Percentiles rank a stretch among this genome's conserved stretches.
Evolutionary conservation across 2,797 vertebrate genomes (phyloP).

Genomic region (Semotilus atromaculatus): DNA sequence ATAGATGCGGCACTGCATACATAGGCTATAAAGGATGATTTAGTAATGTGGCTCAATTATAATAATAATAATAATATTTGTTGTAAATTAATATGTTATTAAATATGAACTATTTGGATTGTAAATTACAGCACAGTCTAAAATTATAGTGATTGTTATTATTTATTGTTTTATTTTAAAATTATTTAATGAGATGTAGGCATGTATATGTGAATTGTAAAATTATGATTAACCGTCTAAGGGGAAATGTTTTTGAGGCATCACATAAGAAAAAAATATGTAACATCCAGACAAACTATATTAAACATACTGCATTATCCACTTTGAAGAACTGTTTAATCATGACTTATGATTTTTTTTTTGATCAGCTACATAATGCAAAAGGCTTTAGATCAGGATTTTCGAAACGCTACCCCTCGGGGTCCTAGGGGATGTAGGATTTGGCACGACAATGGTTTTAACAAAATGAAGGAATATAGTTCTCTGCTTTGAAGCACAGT

Average conservation of each 20-base stretch:
- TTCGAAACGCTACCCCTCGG: fast-evolving
- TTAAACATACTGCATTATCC: not conserved
- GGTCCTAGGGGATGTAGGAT: not conserved
- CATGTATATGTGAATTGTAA: not conserved
- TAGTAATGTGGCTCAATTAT: too few relatives aligned
- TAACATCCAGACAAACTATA: not conserved
- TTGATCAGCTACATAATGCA: not conserved
- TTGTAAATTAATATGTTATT: too few relatives aligned
- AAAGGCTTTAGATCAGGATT: not conserved
- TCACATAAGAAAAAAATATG: not conserved
- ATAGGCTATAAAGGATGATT: too few relatives aligned
- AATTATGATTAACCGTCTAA: not conserved
- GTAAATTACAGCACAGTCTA: not conserved
- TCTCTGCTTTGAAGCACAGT: not conserved
- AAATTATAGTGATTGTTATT: not conserved
- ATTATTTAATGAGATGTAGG: not conserved
- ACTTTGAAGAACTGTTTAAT: not conserved
- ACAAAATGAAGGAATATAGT: not conserved
- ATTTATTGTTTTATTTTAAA: not conserved
- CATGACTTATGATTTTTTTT: not conserved
- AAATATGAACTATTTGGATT: not conserved
- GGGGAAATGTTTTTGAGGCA: not conserved
- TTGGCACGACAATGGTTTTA: not conserved
- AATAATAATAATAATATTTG: too few relatives aligned
- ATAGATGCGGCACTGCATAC: too few relatives aligned